Conservation (phyloP, 2,797 vertebrate genomes). For the Melopsittacus undulatus region DNA sequence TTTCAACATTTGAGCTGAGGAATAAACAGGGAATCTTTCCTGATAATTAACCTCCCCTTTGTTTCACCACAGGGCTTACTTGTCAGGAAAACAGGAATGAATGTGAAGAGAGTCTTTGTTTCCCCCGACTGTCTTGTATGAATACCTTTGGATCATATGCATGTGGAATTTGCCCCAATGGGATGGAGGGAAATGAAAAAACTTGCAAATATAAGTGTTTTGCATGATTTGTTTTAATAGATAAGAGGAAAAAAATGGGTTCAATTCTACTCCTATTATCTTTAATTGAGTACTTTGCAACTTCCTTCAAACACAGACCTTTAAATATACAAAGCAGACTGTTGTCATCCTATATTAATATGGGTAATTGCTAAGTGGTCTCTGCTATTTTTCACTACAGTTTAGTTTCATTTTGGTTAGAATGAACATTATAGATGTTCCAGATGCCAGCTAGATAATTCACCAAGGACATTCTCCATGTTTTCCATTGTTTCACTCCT, state of each 20-base stretch:
- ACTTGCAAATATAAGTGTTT: conserved; percentile 75
- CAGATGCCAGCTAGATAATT: background rate
- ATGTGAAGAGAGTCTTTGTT: conserved; percentile 78
- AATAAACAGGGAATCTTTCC: conserved; percentile 23
- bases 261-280: background rate
- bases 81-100: conserved; percentile 83
- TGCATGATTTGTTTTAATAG: background rate
- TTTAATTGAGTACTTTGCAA: background rate
- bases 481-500: background rate
- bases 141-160: conserved; percentile 81
- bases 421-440: background rate
- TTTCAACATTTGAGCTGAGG: background rate
- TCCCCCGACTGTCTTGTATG: conserved; percentile 74
- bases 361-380: background rate
- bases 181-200: conserved; percentile 81
- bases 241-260: rapidly evolving
- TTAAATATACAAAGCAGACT: background rate
- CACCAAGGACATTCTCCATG: background rate
- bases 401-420: background rate
- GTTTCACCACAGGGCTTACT: conserved; percentile 68
- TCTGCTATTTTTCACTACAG: background rate
- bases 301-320: background rate
- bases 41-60: conserved; percentile 44
- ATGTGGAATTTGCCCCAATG: conserved; percentile 80
- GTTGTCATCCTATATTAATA: background rate